Base-by-base conservation (phyloP, 2,113 vertebrate species). In the Miniopterus natalensis region DNA sequence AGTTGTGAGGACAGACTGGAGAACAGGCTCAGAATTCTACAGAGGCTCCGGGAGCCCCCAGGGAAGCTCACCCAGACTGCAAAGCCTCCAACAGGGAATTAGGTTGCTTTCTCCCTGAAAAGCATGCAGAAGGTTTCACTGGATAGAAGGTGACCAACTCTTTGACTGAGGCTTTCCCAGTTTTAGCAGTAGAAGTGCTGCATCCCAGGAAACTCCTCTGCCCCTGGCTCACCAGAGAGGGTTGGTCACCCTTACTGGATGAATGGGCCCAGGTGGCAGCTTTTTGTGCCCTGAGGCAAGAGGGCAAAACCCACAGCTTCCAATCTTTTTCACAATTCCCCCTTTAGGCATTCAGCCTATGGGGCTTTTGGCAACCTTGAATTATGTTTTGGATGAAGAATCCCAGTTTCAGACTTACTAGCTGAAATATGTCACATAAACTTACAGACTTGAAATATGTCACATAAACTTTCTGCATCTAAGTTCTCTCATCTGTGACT, bases 21-120 rank as follows among this genome's bases (percentile, higher is more conserved):
- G 45, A 86, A 12, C 51, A n/a, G 20, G 25, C 36, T 96, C 63
- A 92, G 65, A 97, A 95, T 95, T 92, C 97, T 96, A 84, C 83
- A 95, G 96, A 86, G 96, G 90, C 92, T 88, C 73, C 0, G 0
- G 66, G 81, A 81, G 95, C 25, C 57, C 88, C 94, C 83, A 86
- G 97, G 96, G 96, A 98, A 94, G 88, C 83, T 66, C 71, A 55
- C 42, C 42, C 29, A n/a, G 83, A 77, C 57, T n/a, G 47, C 27
- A 79, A 75, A 97, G n/a, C 49, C 78, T 92, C 20, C 13, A 4
- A 11, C 13, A 51, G 57, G 63, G 77, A 84, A 25, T 79, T 71
- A 29, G 1, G 27, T 57, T 59, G 25, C 47, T 94, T 84, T 85
- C 71, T 96, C 59, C 40, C 70, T 51, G 65, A 66, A 80, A 66